A percentile compares a stretch with the other conserved stretches of the same genome.
These are phyloP conservation scores for Propithecus coquereli DNA, from an alignment of 2,113 vertebrate genomes.

Conservation along the genomic window DNA sequence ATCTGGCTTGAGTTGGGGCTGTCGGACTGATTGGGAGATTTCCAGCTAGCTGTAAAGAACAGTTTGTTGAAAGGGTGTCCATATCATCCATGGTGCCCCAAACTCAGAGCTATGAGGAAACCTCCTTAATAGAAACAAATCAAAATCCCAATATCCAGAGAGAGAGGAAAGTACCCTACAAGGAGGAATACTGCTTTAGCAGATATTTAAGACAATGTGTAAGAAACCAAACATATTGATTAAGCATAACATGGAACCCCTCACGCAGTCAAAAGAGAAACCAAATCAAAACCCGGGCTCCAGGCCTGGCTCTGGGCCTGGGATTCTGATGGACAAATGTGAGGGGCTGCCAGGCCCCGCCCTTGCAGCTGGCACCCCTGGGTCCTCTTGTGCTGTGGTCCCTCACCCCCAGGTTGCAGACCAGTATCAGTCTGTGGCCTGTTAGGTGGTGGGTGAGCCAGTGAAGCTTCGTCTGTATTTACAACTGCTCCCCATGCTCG, in stretches of 20 bases:
- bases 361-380: neutral
- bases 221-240: neutral
- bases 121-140: conserved; percentile 81
- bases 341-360: neutral
- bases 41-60: conserved; percentile 68
- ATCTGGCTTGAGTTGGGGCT: conserved; percentile 65
- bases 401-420: too few species aligned
- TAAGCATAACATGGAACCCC: neutral
- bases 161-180: neutral
- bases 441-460: too few species aligned
- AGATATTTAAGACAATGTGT: neutral
- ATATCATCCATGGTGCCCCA: conserved; percentile 67
- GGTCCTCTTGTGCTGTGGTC: too few species aligned
- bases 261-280: neutral
- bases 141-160: conserved; percentile 43
- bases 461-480: too few species aligned
- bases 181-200: neutral
- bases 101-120: conserved; percentile 72
- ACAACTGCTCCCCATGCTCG: too few species aligned
- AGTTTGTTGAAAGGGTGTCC: conserved; percentile 70
- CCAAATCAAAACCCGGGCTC: neutral
- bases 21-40: conserved; percentile 47
- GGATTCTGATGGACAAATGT: neutral
- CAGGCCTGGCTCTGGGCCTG: neutral
- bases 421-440: too few species aligned